These are phyloP conservation scores for Herminia tarsipennalis DNA, from an alignment of 2,888 invertebrate species.

Conservation along the genomic window DNA sequence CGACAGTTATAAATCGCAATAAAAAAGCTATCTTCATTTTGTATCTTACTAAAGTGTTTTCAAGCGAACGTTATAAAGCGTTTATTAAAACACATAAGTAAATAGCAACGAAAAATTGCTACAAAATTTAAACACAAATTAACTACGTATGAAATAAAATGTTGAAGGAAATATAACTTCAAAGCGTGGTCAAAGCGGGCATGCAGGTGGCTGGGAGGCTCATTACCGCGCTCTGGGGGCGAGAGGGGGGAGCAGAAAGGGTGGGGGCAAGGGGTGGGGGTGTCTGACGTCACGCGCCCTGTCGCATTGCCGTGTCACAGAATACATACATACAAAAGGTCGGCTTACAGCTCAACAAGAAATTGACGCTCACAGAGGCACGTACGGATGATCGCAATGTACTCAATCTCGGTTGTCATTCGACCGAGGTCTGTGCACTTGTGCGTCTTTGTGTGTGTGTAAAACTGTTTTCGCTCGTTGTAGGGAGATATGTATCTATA, in stretches of 20 bases:
- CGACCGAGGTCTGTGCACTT: too few relatives aligned
- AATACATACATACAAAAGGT: too few relatives aligned
- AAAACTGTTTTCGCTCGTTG: too few relatives aligned
- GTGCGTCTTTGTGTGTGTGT: too few relatives aligned
- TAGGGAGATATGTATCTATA: too few relatives aligned
- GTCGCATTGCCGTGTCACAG: conserved; percentile 66
- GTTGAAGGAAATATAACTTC: conserved; percentile 36
- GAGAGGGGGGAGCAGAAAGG: conserved; percentile 4
- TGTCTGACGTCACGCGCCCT: conserved; percentile 63
- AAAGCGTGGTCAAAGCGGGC: conserved; percentile 52
- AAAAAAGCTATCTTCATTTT: too few relatives aligned
- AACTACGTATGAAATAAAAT: conserved; percentile 19
- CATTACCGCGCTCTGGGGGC: conserved; percentile 47
- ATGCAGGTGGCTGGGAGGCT: conserved; percentile 44
- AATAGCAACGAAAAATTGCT: neutral
- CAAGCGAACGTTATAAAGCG: neutral
- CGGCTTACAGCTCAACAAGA: too few relatives aligned
- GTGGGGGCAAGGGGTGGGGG: conserved; percentile 12
- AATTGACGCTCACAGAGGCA: too few relatives aligned
- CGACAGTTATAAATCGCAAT: too few relatives aligned
- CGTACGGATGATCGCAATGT: too few relatives aligned
- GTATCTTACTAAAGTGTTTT: too few relatives aligned
- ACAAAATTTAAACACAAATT: conserved; percentile 11
- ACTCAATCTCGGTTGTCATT: too few relatives aligned
- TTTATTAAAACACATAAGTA: neutral